Evolutionary conservation across 2,888 invertebrate genomes (phyloP).

Genomic region (Peribatodes rhomboidaria): DNA sequence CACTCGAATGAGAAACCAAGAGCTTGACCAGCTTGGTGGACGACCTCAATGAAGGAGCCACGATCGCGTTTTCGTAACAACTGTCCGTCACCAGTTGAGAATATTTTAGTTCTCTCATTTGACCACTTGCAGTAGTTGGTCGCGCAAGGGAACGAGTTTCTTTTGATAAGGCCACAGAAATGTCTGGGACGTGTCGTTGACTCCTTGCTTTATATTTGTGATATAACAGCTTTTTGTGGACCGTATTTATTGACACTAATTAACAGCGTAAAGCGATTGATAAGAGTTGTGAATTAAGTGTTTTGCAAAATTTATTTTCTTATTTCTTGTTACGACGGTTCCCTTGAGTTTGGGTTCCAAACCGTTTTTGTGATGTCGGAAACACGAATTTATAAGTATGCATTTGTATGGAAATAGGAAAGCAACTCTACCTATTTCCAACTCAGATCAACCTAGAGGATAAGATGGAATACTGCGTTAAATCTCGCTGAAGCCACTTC

Average conservation of each 20-base stretch:
- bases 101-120: not conserved
- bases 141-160: slow-evolving; percentile 74
- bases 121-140: not conserved
- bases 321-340: not conserved
- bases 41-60: not conserved
- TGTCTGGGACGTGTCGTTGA: slow-evolving; percentile 71
- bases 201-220: slow-evolving; percentile 55
- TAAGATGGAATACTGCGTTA: no score
- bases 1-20: slow-evolving; percentile 68
- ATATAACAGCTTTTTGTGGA: slow-evolving; percentile 29
- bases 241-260: slow-evolving; percentile 29
- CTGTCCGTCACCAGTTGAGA: not conserved
- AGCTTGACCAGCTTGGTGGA: slow-evolving; percentile 46
- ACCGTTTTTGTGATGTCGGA: not conserved
- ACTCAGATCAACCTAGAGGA: no score
- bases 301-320: slow-evolving; percentile 4
- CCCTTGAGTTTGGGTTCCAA: not conserved
- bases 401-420: no score
- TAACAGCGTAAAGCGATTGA: slow-evolving; percentile 17
- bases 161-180: slow-evolving; percentile 76
- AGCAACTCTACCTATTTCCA: no score
- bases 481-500: no score
- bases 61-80: not conserved
- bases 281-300: slow-evolving; percentile 15
- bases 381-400: no score